Evolutionary conservation across 1,140 invertebrate species (phyloP), one percentile per base, ranked within the genome.

Genomic region (Platyscapa corneri): DNA sequence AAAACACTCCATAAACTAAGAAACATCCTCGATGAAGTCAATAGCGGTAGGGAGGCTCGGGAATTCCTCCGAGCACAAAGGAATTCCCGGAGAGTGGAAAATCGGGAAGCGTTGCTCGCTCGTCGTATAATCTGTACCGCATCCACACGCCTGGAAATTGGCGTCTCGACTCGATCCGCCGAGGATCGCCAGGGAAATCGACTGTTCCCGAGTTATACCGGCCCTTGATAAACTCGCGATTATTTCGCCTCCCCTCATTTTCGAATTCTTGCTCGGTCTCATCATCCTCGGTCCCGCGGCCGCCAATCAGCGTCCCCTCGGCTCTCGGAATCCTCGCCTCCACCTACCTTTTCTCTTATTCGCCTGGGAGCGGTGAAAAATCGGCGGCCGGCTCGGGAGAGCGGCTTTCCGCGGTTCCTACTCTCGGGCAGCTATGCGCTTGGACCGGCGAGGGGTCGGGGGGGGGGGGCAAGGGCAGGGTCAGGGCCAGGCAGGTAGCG

Each of bases 201-300:
- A 27, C 46, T 42, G 30, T 53, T 53, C 30, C 30, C n/a, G 75
- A 42, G 27, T 23, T 49, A 39, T 23, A 10, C 53, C 14, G 27
- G 53, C 53, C 60, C 16, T 81, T 70, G 79, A 81, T 81, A 81
- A 70, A 81, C 79, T 67, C 79, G 27, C 64, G 79, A 81, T 81
- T 67, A 81, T 82, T 82, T 56, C 20, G 18, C 39, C 42, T 60
- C 78, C 60, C 37, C 39, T 65, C 77, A 30, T 79, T 18, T 39
- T 64, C 23, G 10, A 42, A 39, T 79, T 42, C 49, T 56, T 39
- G 32, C 16, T 64, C 56, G 18, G 23, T 32, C 34, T 80, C 60
- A 80, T 80, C 23, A 80, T 80, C 76, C 6, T n/a, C n/a, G n/a
- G n/a, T n/a, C n/a, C n/a, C 37, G 30, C 42, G 18, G 75, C 42